Base-by-base conservation (phyloP, 2,113 vertebrate genomes). In the Rhabdornis inornatus region DNA sequence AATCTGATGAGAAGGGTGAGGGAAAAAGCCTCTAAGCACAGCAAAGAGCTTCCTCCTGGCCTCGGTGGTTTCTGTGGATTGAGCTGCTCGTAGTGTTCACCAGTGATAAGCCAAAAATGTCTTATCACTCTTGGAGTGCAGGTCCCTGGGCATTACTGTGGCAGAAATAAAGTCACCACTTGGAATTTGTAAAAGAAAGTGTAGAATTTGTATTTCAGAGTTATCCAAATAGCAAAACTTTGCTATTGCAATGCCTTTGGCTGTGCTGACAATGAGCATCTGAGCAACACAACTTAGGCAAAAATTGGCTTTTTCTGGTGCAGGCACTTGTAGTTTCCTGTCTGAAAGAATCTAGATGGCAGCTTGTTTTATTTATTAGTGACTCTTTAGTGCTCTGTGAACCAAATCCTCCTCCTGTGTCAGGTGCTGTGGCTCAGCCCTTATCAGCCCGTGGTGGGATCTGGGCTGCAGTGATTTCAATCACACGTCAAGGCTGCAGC, bases 51-150 rank as follows among this genome's bases (percentile, higher is more conserved):
- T 35, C 15, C 42, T 31, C 14, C 28, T n/a, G 53, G 30, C 37
- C 13, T 33, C 0, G 0, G 6, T 44, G 57, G 8, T 11, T 81
- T 31, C 72, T 28, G 28, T 28, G 55, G 14, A 7, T 56, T 2
- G 4, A 80, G 35, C 30, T 7, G 20, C 47, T 40, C 1, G 2
- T 10, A 1, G 65, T 13, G 33, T 7, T 69, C 70, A 9, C 31
- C 33, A 4, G 17, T 6, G 40, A 35, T 35, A 64, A 75, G 13
- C 30, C 69, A 57, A 66, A 86, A 75, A 33, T 11, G 28, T 24
- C 69, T 12, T 56, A 13, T 39, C 2, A 0, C 39, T 35, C 33
- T 1, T 0, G 23, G 74, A 50, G 27, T 35, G 45, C 11, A 3
- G 24, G 22, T 56, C 37, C 28, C 39, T 80, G 59, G 55, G 7